Base-by-base conservation (phyloP, 2,888 invertebrate species). In the Imbricaverruca yamaguchii region DNA sequence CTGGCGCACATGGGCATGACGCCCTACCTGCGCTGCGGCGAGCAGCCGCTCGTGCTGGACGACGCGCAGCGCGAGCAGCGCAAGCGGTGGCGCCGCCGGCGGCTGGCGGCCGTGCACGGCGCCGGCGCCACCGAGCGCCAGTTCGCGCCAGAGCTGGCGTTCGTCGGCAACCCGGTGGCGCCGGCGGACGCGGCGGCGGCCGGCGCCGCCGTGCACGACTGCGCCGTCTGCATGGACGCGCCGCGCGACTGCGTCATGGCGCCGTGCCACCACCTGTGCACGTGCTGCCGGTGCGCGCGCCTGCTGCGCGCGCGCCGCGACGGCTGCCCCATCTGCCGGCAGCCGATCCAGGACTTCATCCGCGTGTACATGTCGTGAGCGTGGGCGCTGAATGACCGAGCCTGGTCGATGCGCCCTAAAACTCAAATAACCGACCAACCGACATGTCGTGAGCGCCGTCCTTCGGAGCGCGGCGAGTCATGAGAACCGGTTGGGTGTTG, bases 1-100 rank as follows among this genome's bases (percentile, higher is more conserved):
- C 83, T 89, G 63, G 87, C 88, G 83, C 85, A 85, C 83, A 88
- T 89, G 88, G 88, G 88, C 0, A 88, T 88, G 83, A 87, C 88
- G 7, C 84, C 88, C 80, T 88, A 88, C 83, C 88, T 89, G 82
- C 84, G 88, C 81, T 87, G 88, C 59, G 88, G 88, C 15, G 84
- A 85, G 25, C 87, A 87, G 82, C 88, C 88, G 23, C 85, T 88
- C 39, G 87, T 88, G 80, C 84, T 88, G 18, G 86, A 86, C 61
- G 87, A 88, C 82, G 87, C 88, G 82, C 87, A 89, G 83, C 85
- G 88, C 83, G 88, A 88, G 83, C 85, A 85, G 18, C 80, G 80
- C 9, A 25, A 67, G 4, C 65, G 15, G n/a, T 63, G 69, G 65
- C 80, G 80, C 10, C 67, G 67, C 1, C 67, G 23, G 55, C 56